These are phyloP conservation scores for Apotomis betuletana DNA, from an alignment of 2,888 invertebrate species.

Conservation along the genomic window DNA sequence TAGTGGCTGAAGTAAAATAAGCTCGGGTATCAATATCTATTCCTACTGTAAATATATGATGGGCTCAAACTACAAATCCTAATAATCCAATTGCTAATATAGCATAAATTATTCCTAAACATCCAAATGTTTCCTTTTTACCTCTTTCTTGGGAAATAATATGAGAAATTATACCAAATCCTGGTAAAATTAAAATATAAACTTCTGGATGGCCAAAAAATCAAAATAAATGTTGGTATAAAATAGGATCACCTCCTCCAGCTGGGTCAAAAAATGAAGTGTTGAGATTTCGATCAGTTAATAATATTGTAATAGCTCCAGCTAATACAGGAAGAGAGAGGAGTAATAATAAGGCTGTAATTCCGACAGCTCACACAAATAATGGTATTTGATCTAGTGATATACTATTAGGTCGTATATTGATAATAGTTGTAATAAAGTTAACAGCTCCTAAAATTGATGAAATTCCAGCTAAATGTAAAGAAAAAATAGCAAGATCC, in stretches of 20 bases:
- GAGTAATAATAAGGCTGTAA: conserved; percentile 81
- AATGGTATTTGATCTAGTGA: conserved; percentile 86
- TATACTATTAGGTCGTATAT: conserved; percentile 86
- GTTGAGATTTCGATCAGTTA: conserved; percentile 91
- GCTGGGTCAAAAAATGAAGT: conserved; percentile 92
- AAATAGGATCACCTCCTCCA: conserved; percentile 91
- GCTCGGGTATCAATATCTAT: conserved; percentile 93
- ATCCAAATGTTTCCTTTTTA: conserved; percentile 89
- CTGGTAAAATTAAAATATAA: conserved; percentile 93
- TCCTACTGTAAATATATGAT: conserved; percentile 93
- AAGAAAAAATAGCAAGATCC: conserved; percentile 90
- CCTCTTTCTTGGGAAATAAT: conserved; percentile 89
- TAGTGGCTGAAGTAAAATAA: conserved; percentile 92
- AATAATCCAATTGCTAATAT: conserved; percentile 91
- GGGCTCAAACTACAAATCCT: conserved; percentile 93
- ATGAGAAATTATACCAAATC: conserved; percentile 92
- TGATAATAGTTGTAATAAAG: conserved; percentile 90
- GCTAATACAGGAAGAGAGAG: conserved; percentile 90
- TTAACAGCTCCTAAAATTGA: conserved; percentile 91
- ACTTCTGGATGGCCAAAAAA: conserved; percentile 95
- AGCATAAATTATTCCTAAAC: conserved; percentile 91
- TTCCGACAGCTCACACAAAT: conserved; percentile 89
- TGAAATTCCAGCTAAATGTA: conserved; percentile 56
- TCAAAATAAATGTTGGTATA: conserved; percentile 94
- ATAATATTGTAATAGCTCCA: conserved; percentile 90